Base-by-base conservation (phyloP, 2,888 invertebrate genomes). In the Argyra leucocephala region DNA sequence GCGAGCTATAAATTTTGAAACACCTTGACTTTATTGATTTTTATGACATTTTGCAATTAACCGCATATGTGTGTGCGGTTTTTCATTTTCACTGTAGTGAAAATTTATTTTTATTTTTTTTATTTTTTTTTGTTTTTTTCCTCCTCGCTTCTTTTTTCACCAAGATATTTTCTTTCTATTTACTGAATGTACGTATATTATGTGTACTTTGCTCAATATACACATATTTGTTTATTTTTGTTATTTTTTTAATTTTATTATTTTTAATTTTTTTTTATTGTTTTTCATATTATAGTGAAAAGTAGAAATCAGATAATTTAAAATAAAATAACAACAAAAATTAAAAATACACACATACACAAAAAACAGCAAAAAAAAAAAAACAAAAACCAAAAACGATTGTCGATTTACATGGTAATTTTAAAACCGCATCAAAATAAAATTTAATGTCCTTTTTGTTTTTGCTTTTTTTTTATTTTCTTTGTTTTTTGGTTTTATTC, bases 21-120 rank as follows among this genome's bases (percentile, higher is more conserved):
- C 67, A 67, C 67, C 67, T 67, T 67, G 66, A 61, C 65, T 67
- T 67, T 67, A 67, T 67, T 67, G 67, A 67, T 67, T 67, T 63
- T 67, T 66, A 67, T 66, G 66, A 65, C 64, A 64, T 65, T 57
- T 63, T 61, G 64, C 66, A 68, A 68, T 68, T 68, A 68, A 65
- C 63, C 65, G 65, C 68, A 68, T 68, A 62, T 68, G 68, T 66
- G 63, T 23, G 58, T 22, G 48, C 15, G 48, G 18, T 15, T 48
- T 15, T 48, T 48, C 12, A 15, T 37, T 37, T 37, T 48, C 1
- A 18, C 18, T 48, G 48, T 48, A 48, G 48, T 48, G 48, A 48
- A 48, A 48, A 48, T 48, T 48, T 2, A 12, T 18, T 18, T 18
- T 48, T 9, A 48, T 48, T 48, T 48, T 48, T 18, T 18, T 48